These are phyloP conservation scores for Euura saliciscinereae DNA, from an alignment of 1,140 invertebrate species.

Conservation along the genomic window DNA sequence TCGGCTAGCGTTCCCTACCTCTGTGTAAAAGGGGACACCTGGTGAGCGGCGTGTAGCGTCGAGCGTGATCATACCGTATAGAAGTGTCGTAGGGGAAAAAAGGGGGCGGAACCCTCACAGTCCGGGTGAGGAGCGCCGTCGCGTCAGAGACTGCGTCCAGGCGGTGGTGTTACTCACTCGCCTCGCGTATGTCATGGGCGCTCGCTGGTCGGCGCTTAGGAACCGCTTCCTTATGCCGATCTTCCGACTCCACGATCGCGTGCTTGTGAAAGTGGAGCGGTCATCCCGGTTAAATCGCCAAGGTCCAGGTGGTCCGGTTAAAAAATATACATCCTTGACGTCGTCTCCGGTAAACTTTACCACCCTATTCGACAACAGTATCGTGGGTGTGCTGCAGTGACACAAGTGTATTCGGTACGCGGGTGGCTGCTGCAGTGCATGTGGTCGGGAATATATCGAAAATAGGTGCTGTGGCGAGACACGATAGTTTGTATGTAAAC, in stretches of 20 bases:
- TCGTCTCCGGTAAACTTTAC: not conserved
- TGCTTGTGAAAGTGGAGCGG: slow-evolving; percentile 1
- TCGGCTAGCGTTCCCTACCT: too few relatives aligned
- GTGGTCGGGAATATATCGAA: slow-evolving; percentile 12
- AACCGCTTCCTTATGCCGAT: slow-evolving; percentile 38
- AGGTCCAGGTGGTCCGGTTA: not conserved
- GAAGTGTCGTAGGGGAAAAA: not conserved
- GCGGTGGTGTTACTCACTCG: slow-evolving; percentile 37
- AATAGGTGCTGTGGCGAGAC: too few relatives aligned
- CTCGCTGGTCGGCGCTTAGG: slow-evolving; percentile 40
- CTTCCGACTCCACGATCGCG: slow-evolving; percentile 14
- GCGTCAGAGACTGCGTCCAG: slow-evolving; percentile 3
- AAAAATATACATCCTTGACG: not conserved
- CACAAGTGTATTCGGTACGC: not conserved
- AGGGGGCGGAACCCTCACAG: not conserved
- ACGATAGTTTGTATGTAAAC: too few relatives aligned
- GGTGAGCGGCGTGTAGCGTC: not conserved
- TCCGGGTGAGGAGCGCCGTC: not conserved
- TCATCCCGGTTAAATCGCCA: not conserved
- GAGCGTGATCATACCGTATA: not conserved
- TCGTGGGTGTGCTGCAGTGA: not conserved
- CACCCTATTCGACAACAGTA: not conserved
- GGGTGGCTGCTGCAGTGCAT: not conserved
- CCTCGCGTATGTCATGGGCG: slow-evolving; percentile 51
- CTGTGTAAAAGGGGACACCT: not conserved